phyloP scores from a whole-genome alignment of 2,888 invertebrate species.

The Exocentrus adspersus region DNA sequence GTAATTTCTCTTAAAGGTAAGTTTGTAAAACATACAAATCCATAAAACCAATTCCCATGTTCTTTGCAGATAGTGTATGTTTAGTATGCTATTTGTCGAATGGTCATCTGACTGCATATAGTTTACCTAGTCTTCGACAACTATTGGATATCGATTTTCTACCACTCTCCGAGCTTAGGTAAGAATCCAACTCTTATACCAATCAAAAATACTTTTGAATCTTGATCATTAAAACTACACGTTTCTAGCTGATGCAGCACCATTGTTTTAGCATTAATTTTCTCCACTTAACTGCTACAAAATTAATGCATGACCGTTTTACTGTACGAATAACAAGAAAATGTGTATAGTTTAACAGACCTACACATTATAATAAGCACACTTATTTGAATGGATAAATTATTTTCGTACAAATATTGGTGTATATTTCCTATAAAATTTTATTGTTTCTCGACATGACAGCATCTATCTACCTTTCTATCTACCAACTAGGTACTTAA shows the following conservation, averaged over 20 bases:
- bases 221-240: constrained; percentile 31
- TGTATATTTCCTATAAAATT: too few relatives aligned
- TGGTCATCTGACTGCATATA: constrained; percentile 93
- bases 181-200: constrained; percentile 53
- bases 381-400: constrained; percentile 7
- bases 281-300: constrained; percentile 39
- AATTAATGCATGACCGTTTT: constrained; percentile 29
- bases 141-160: constrained; percentile 94
- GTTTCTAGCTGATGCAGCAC: constrained; percentile 51
- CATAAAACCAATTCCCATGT: constrained; percentile 18
- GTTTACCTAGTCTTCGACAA: constrained; percentile 93
- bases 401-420: too few relatives aligned
- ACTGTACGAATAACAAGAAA: constrained; percentile 21
- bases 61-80: constrained; percentile 88
- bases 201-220: constrained; percentile 5
- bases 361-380: constrained; percentile 6
- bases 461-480: too few relatives aligned
- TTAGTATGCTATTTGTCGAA: constrained; percentile 94
- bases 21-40: neutral
- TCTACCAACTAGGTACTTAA: too few relatives aligned
- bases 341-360: constrained; percentile 5
- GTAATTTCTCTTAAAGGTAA: constrained; percentile 90
- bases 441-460: too few relatives aligned
- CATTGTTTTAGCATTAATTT: constrained; percentile 50
- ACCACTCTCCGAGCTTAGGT: constrained; percentile 94